Evolutionary conservation across 2,888 invertebrate genomes (phyloP), one percentile per base, ranked within the genome.

Genomic region (Agonopterix alstromeriana): DNA sequence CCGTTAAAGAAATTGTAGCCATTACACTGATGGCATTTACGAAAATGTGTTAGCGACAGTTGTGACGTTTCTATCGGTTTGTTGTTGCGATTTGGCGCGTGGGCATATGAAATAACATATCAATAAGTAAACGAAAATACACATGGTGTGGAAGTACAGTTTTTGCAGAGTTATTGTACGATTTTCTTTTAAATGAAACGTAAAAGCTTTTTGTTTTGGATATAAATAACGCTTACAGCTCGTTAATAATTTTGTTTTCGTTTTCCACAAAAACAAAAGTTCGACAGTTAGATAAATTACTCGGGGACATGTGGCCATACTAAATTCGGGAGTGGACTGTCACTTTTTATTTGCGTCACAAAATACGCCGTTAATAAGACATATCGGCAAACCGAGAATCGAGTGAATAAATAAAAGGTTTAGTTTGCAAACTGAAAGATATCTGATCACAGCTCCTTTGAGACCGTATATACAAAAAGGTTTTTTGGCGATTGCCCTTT

Each of bases 21-120:
- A 68, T 74, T 71, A 70, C 63, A 66, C 64, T 61, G 60, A 56
- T 60, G 60, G 51, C 63, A 71, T 74, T 71, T 76, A 77, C 74
- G 79, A 79, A 81, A 82, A 79, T 70, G 63, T 69, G 70, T 68
- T 63, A 70, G 70, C 67, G 79, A 77, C 82, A 79, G 82, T 83
- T 79, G 78, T 61, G 64, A 71, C 68, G 56, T 73, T 69, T 71
- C 70, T 11, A 10, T 58, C 46, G 65, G 65, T 70, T 77, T 79
- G 71, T 81, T 81, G 73, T 74, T 70, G 60, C 55, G 59, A 65
- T 63, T 60, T 58, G 74, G 70, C 83, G 74, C 79, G 82, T 83
- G 82, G 79, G 72, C 82, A 78, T 74, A 71, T 85, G 84, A 55
- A 77, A 81, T 68, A 85, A 82, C 73, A 80, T 49, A 9, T 38